These are phyloP conservation scores for Chelidonichthys spinosus DNA, from an alignment of 2,797 vertebrate species.

Conservation along the genomic window DNA sequence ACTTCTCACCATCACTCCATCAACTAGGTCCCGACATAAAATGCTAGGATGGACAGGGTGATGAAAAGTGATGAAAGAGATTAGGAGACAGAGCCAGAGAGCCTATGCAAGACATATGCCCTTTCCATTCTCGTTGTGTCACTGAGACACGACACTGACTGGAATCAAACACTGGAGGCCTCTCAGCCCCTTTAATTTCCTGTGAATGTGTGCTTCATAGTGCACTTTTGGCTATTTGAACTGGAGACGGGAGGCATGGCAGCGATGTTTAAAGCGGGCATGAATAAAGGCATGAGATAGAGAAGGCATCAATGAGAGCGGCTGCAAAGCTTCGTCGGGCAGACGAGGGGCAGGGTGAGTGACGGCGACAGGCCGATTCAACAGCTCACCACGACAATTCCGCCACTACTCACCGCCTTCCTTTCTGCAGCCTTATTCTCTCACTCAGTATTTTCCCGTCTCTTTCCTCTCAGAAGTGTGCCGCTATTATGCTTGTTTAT, in stretches of 20 bases:
- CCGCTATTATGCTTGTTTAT: slow-evolving; percentile 66
- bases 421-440: slow-evolving; percentile 45
- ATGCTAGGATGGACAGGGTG: slow-evolving; percentile 18
- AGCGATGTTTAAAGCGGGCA: slow-evolving; percentile 30
- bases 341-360: slow-evolving; percentile 60
- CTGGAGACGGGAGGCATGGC: neutral
- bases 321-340: slow-evolving; percentile 34
- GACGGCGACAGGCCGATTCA: slow-evolving; percentile 57
- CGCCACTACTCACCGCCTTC: slow-evolving; percentile 36
- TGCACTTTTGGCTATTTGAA: slow-evolving; percentile 7
- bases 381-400: slow-evolving; percentile 57
- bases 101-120: neutral
- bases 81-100: slow-evolving; percentile 8
- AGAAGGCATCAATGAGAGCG: slow-evolving; percentile 36
- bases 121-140: neutral
- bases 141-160: neutral
- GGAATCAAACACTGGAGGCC: slow-evolving; percentile 1
- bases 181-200: neutral
- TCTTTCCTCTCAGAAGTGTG: slow-evolving; percentile 31
- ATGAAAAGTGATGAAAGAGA: slow-evolving; percentile 22
- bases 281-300: slow-evolving; percentile 35
- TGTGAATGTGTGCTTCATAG: slow-evolving; percentile 19
- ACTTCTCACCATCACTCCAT: slow-evolving; percentile 18
- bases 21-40: slow-evolving; percentile 28
- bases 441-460: slow-evolving; percentile 31